Conservation (phyloP, 2,888 invertebrate species). For the Platypus cylindrus region DNA sequence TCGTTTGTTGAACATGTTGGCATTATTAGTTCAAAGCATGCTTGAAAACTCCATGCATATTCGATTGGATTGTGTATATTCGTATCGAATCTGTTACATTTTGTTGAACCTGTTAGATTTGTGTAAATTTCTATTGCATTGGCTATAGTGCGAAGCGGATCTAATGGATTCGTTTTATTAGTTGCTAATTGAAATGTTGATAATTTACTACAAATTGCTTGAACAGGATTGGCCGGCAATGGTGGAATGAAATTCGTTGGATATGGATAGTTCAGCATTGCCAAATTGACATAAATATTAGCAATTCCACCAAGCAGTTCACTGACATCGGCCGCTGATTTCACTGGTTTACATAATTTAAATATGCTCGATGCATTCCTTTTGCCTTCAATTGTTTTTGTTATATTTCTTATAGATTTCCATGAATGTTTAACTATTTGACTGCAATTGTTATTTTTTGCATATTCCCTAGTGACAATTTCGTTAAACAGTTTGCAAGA, state of each 20-base stretch:
- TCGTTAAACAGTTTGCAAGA: slow-evolving; percentile 63
- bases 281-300: slow-evolving; percentile 65
- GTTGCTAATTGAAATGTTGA: slow-evolving; percentile 31
- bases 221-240: slow-evolving; percentile 76
- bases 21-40: slow-evolving; percentile 95
- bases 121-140: slow-evolving; percentile 62
- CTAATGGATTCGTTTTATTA: slow-evolving; percentile 24
- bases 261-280: slow-evolving; percentile 95
- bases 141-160: slow-evolving; percentile 49
- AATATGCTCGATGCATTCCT: slow-evolving; percentile 58
- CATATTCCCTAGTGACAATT: slow-evolving; percentile 69
- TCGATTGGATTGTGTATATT: slow-evolving; percentile 50
- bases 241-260: slow-evolving; percentile 67
- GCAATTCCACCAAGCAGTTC: slow-evolving; percentile 56
- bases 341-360: slow-evolving; percentile 62
- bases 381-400: slow-evolving; percentile 21
- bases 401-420: slow-evolving; percentile 54
- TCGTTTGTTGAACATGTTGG: slow-evolving; percentile 63
- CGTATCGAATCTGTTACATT: slow-evolving; percentile 55
- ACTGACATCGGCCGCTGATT: slow-evolving; percentile 40
- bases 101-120: slow-evolving; percentile 62
- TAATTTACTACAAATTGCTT: slow-evolving; percentile 44
- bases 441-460: slow-evolving; percentile 45
- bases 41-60: slow-evolving; percentile 73
- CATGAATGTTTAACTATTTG: slow-evolving; percentile 66